phyloP scores from a whole-genome alignment of 2,797 vertebrate genomes.

The Micrastur ruficollis region DNA sequence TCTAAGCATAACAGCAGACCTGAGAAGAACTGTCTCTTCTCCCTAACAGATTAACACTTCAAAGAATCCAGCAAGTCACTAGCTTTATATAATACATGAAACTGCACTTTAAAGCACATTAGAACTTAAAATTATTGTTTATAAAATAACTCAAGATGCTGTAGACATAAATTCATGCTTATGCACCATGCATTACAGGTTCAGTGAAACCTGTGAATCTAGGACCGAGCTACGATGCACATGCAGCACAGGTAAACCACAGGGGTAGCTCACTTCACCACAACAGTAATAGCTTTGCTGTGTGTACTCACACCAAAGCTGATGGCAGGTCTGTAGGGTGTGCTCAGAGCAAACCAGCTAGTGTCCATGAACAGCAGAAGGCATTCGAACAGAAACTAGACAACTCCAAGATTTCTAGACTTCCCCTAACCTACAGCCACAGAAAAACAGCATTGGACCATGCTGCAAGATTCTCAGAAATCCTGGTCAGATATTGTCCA shows the following conservation, averaged over 20 bases:
- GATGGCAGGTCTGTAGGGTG: background rate
- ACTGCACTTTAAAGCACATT: background rate
- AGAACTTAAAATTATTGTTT: background rate
- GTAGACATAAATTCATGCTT: background rate
- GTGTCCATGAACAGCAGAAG: fast-evolving
- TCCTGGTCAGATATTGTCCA: background rate
- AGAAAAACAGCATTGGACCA: fast-evolving
- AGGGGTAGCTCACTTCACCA: background rate
- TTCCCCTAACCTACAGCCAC: background rate
- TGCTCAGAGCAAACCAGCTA: background rate
- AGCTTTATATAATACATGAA: background rate
- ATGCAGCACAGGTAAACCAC: background rate
- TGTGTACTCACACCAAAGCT: fast-evolving
- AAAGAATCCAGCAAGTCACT: background rate
- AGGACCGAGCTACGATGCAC: background rate
- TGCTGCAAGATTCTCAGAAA: background rate
- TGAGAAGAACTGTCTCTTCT: background rate
- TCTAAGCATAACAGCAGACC: background rate
- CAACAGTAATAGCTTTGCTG: background rate
- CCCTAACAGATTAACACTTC: background rate
- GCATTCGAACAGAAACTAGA: background rate
- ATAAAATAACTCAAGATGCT: background rate
- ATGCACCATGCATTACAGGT: fast-evolving
- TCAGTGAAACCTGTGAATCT: background rate
- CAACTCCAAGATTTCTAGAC: background rate